Conservation (phyloP, 2,113 vertebrate genomes). For the Misgurnus mizolepis region DNA sequence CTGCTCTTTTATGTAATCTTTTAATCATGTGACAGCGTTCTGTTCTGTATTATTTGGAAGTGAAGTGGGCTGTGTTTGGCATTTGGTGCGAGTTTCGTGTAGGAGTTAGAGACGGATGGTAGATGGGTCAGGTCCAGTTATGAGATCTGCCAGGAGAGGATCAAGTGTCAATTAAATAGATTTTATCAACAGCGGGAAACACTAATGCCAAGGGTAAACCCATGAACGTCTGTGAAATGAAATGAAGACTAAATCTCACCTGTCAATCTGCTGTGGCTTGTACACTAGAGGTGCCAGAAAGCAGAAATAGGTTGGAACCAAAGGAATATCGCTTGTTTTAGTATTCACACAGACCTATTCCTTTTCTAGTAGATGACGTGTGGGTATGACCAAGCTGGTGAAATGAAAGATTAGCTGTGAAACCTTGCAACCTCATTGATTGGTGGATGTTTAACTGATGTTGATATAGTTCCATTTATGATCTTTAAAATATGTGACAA, state of each 20-base stretch:
- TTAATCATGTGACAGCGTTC: constrained; percentile 2
- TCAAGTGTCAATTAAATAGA: constrained; percentile 49
- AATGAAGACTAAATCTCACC: constrained; percentile 2
- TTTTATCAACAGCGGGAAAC: constrained; percentile 15
- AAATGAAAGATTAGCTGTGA: background rate
- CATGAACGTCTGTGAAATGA: constrained; percentile 6
- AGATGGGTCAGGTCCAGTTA: constrained; percentile 31
- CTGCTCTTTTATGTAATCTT: constrained; percentile 5
- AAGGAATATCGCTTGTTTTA: constrained; percentile 9
- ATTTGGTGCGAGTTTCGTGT: constrained; percentile 35
- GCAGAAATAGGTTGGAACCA: background rate
- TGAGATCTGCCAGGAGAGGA: constrained; percentile 24
- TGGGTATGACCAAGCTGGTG: background rate
- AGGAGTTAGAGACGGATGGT: constrained; percentile 37
- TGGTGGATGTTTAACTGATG: constrained; percentile 7
- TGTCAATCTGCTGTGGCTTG: background rate
- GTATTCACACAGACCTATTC: background rate
- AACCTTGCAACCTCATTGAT: background rate
- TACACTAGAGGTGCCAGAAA: background rate
- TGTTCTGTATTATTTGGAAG: constrained; percentile 23
- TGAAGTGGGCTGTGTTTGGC: constrained; percentile 27
- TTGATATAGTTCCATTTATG: constrained; percentile 21
- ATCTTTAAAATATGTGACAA: constrained; percentile 16
- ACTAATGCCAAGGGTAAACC: constrained; percentile 38
- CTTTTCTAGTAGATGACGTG: background rate